A percentile compares a stretch with the other conserved stretches of the same genome.
phyloP scores from a whole-genome alignment of 2,113 vertebrate species.

The Pachyramphus minor region DNA sequence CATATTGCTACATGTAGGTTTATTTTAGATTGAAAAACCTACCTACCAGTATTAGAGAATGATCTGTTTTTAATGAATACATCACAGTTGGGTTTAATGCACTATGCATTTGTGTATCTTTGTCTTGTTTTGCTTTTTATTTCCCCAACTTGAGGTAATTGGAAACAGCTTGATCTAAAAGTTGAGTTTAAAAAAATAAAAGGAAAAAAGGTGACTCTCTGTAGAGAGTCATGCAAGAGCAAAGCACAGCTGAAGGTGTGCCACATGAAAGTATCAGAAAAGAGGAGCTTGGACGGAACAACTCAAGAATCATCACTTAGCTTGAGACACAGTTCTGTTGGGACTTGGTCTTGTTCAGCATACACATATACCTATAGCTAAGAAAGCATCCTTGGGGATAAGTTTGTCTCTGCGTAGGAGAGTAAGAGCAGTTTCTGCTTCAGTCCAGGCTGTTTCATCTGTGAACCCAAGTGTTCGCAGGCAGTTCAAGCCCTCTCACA shows the following conservation, averaged over 20 bases:
- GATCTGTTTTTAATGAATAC: not conserved
- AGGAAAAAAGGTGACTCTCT: not conserved
- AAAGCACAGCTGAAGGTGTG: not conserved
- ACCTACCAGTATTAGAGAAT: not conserved
- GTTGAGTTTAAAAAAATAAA: not conserved
- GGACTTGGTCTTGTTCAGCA: not conserved
- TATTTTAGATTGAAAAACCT: not conserved
- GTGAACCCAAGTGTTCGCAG: not conserved
- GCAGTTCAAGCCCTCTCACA: not conserved
- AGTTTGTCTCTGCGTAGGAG: not conserved
- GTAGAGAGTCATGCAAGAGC: not conserved
- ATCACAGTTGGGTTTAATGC: not conserved
- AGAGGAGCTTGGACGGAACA: not conserved
- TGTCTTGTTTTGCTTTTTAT: not conserved
- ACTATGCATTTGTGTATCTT: not conserved
- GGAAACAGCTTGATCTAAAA: not conserved
- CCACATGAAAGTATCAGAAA: not conserved
- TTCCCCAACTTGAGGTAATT: not conserved
- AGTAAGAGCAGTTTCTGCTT: not conserved
- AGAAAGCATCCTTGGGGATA: not conserved
- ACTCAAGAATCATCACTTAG: not conserved
- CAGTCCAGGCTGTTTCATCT: not conserved
- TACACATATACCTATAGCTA: not conserved
- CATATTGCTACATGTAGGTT: not conserved
- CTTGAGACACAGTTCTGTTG: not conserved